Base-by-base conservation (phyloP, 30 jellyfish, hydroid and myxozoan genomes). In the Turritopsis rubra region DNA sequence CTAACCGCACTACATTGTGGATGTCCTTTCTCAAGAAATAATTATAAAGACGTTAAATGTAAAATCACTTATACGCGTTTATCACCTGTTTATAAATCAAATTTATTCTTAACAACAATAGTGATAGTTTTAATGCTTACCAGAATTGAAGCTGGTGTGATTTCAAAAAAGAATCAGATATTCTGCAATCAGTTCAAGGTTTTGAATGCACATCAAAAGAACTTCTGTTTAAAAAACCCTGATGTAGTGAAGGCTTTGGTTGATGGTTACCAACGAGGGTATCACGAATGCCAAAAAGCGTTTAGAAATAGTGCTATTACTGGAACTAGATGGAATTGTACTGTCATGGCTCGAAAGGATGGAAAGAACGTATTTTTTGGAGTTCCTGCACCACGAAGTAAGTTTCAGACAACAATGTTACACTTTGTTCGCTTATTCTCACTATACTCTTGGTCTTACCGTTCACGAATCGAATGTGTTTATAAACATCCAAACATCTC, bases 261-360 rank as follows among this genome's bases (percentile, higher is more conserved):
- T 3, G 60, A 41, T 41, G 60, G 60, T 41, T 41, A 41, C 13
- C 5, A 41, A 41, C 5, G 60, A 41, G 85, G 85, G 17, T 29
- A 78, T 29, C 29, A 78, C 18, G 80, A 21, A 20, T 78, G 85
- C 21, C 30, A 78, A 21, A 29, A 31, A 52, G 85, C 85, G 17
- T 78, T 78, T 29, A 16, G 29, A 53, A 29, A 78, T 29, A 53
- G 85, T 78, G 77, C 81, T 31, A 24, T n/a, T 13, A 53, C 80
- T 78, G 85, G 85, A 1, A 78, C 85, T 0, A 0, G 85, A 53
- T 78, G 85, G 85, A 78, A 78, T 53, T 78, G 85, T 22, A 41
- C 85, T 0, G 30, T n/a, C 30, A 68, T 68, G 77, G 28, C 30
- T n/a, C 31, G 19, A 1, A 27, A 68, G 30, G 77, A 68, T 9